phyloP scores from a whole-genome alignment of 2,113 vertebrate species.

The Manacus vitellinus region DNA sequence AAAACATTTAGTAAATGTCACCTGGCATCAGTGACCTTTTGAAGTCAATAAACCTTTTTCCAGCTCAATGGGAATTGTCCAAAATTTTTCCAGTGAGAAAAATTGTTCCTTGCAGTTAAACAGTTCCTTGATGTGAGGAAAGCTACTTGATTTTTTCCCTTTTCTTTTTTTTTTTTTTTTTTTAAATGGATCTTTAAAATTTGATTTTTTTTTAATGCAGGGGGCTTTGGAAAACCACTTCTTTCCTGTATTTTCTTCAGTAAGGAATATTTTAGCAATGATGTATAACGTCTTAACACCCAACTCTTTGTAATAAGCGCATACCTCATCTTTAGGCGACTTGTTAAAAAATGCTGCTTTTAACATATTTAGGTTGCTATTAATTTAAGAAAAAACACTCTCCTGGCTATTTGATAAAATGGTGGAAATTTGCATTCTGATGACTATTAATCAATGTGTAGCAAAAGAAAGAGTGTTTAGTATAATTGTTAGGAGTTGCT shows the following conservation, averaged over 20 bases:
- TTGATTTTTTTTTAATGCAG: neutral
- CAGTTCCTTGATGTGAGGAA: neutral
- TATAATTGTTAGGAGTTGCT: neutral
- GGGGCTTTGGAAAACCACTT: neutral
- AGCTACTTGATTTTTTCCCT: neutral
- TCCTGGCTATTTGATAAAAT: neutral
- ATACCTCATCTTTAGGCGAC: neutral
- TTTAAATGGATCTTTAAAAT: neutral
- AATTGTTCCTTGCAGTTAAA: neutral
- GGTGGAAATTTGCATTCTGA: neutral
- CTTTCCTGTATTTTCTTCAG: neutral
- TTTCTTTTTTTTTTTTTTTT: neutral
- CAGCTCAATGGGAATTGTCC: neutral
- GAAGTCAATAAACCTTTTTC: neutral
- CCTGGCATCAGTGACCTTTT: neutral
- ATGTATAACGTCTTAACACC: neutral
- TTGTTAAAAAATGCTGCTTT: neutral
- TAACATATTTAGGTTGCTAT: neutral
- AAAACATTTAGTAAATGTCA: neutral
- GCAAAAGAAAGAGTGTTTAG: neutral
- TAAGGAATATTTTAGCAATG: neutral
- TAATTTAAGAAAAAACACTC: neutral
- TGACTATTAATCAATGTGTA: constrained; percentile 25
- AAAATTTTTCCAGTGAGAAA: neutral
- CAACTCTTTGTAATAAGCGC: neutral